Conservation (phyloP, 2,113 vertebrate genomes). For the Entomyzon cyanotis region DNA sequence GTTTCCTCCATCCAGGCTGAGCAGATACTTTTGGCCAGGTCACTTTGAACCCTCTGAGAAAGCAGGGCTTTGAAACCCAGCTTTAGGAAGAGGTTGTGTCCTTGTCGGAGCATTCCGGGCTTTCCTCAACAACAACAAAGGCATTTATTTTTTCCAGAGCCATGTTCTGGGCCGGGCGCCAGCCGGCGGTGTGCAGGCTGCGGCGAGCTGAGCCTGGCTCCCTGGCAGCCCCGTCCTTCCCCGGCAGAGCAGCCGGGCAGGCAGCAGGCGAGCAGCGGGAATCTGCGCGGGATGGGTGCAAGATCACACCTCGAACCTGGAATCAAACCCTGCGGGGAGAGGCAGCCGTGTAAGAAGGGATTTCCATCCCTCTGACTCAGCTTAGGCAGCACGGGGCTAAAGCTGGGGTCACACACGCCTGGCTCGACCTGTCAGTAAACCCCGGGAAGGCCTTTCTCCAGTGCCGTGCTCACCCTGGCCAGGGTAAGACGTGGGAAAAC, state of each 20-base stretch:
- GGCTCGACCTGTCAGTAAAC: neutral
- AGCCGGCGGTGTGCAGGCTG: constrained; percentile 13
- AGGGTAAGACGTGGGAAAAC: neutral
- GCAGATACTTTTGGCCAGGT: neutral
- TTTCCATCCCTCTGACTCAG: neutral
- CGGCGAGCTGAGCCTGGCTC: neutral
- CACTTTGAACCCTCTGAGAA: neutral
- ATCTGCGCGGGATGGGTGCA: accelerated
- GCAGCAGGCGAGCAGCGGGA: neutral
- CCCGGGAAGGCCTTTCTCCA: accelerated
- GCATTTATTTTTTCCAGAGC: neutral
- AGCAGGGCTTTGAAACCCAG: neutral
- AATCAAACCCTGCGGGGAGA: neutral
- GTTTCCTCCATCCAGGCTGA: neutral
- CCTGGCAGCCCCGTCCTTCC: neutral
- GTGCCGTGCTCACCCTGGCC: neutral
- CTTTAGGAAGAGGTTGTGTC: constrained; percentile 13
- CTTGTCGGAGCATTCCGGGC: neutral
- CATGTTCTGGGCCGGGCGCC: neutral
- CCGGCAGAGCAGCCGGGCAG: neutral
- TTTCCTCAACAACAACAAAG: constrained; percentile 51
- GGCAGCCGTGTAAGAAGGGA: neutral
- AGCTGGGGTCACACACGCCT: neutral
- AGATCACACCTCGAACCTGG: neutral
- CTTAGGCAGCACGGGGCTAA: neutral